phyloP scores from a whole-genome alignment of 2,113 vertebrate species.

The Mesitornis unicolor region DNA sequence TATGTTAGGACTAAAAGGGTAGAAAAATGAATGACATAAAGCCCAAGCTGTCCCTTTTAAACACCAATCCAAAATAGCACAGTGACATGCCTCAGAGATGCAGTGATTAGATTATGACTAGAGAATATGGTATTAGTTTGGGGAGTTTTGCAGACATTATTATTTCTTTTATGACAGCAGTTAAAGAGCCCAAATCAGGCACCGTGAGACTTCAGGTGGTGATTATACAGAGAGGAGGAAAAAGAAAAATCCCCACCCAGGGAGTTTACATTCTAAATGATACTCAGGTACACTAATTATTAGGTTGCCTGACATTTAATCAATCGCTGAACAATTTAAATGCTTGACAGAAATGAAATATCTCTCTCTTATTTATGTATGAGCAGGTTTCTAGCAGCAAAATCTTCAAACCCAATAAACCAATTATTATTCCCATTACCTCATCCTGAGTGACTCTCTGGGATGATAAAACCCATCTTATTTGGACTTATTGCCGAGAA shows the following conservation, averaged over 20 bases:
- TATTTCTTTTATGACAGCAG: constrained; percentile 32
- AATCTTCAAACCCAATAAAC: constrained; percentile 48
- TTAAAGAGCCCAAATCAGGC: neutral
- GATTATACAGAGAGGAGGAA: constrained; percentile 20
- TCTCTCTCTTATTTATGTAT: constrained; percentile 33
- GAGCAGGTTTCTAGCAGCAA: constrained; percentile 29
- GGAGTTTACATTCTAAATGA: constrained; percentile 49
- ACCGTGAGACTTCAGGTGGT: neutral
- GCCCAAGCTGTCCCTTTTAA: neutral
- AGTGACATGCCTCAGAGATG: neutral
- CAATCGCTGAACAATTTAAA: constrained; percentile 29
- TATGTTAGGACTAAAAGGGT: neutral
- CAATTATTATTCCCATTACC: constrained; percentile 63
- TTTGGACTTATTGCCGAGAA: constrained; percentile 48
- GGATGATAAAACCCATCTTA: constrained; percentile 47
- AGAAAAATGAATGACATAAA: neutral
- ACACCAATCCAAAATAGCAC: neutral
- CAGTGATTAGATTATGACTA: neutral
- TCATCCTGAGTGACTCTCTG: constrained; percentile 50
- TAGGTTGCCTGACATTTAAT: constrained; percentile 58
- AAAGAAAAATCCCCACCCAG: constrained; percentile 10
- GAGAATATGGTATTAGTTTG: constrained; percentile 20
- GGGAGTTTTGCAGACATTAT: neutral
- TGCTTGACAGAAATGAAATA: constrained; percentile 43
- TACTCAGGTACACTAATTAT: constrained; percentile 50